These are phyloP conservation scores for Pilophorus perplexus DNA, from an alignment of 2,888 invertebrate species.

Conservation along the genomic window DNA sequence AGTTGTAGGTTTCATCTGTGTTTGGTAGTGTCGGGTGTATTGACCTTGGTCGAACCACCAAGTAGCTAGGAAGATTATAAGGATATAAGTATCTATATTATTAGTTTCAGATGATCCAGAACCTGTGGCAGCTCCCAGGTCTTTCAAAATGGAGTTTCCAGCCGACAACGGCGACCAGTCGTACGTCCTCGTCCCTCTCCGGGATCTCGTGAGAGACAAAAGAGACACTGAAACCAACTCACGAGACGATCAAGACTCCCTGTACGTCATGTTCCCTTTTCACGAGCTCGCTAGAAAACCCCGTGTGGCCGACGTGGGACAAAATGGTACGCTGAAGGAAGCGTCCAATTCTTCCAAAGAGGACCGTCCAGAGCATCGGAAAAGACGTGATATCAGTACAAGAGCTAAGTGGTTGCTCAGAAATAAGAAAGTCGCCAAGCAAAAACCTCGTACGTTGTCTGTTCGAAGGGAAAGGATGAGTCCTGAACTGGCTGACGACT, in stretches of 20 bases:
- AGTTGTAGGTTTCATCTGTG: no score
- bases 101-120: no score
- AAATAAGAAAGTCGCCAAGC: neutral
- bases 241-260: neutral
- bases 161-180: conserved; percentile 5
- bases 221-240: neutral
- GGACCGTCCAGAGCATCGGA: no score
- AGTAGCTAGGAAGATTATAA: no score
- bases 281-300: neutral
- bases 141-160: no score
- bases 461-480: neutral
- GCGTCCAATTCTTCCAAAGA: no score
- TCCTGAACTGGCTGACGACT: neutral
- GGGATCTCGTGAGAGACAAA: neutral
- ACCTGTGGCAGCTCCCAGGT: no score
- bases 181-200: conserved; percentile 12
- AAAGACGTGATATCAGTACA: neutral
- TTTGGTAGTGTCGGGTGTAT: no score
- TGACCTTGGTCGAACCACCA: no score
- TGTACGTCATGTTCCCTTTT: conserved; percentile 7
- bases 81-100: no score
- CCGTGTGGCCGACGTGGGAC: neutral
- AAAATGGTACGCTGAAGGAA: neutral
- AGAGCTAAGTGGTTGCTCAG: neutral
- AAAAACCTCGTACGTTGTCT: neutral